Base-by-base conservation (phyloP, 2,888 invertebrate genomes). In the Cotesia congregata region DNA sequence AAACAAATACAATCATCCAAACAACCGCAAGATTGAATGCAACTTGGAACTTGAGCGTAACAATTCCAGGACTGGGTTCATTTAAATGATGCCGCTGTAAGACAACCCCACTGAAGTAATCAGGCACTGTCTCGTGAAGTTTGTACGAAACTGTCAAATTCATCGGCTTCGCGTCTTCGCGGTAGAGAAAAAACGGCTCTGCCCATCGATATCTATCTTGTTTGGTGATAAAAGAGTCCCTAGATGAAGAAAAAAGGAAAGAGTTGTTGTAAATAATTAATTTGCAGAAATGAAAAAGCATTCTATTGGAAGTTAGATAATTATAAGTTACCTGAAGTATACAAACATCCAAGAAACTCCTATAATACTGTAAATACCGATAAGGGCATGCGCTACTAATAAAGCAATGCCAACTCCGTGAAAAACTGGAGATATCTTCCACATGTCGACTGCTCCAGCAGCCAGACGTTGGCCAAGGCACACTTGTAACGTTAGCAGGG, bases 321-420 rank as follows among this genome's bases (percentile, higher is more conserved):
- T 9, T 15, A 40, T 38, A n/a, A 59, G 67, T 78, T 80, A 89
- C 89, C 89, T 86, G 86, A 97, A 95, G 90, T 95, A 97, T 62
- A 96, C 94, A 84, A 97, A 94, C 90, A 97, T 93, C 97, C 97
- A 97, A 1, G 96, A 95, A n/a, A 97, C 92, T 3, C 96, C 96
- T 50, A 97, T 93, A 75, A 96, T 94, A 85, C 96, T 96, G 90
- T 97, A 97, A 81, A 96, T 92, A 72, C 97, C 96, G 82, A 96
- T 93, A 70, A 96, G 91, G 5, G 94, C 94, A 88, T 97, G 97
- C 5, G 94, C 93, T 77, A 95, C 89, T 30, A 97, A 91, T 81
- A 97, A 90, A 0, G 96, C 94, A 72, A 97, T 94, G 17, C 97
- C 97, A 20, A 97, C 95, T 2, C 97, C 97, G 91, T 95, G 95